A percentile compares a stretch with the other conserved stretches of the same genome.
Evolutionary conservation across 1,140 invertebrate genomes (phyloP).

Genomic region (Agrypnia vestita): DNA sequence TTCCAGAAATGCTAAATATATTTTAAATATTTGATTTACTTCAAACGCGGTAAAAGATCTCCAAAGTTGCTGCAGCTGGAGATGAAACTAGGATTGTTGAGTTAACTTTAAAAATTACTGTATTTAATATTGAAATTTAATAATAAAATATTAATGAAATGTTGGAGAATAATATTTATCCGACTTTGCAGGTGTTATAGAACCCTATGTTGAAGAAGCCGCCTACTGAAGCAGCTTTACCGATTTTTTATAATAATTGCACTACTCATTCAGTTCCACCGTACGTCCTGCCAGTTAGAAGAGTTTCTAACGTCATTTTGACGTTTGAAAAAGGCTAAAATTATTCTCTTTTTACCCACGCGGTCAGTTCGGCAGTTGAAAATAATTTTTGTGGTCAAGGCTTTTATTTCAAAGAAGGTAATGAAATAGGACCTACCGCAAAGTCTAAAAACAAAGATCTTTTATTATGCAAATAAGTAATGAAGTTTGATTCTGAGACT

Average conservation of each 20-base stretch:
- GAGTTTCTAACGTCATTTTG: constrained; percentile 14
- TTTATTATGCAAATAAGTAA: no score
- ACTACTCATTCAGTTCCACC: background rate
- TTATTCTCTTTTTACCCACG: constrained; percentile 9
- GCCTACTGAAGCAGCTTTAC: constrained; percentile 37
- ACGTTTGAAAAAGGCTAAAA: constrained; percentile 29
- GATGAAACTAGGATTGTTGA: no score
- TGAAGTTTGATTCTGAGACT: no score
- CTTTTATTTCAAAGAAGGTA: no score
- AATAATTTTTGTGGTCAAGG: background rate
- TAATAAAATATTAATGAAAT: background rate
- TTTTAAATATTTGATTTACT: no score
- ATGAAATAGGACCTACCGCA: no score
- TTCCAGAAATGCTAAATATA: no score
- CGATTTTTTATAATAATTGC: constrained; percentile 20
- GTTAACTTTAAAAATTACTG: no score
- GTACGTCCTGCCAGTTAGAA: background rate
- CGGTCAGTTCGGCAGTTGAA: constrained; percentile 15
- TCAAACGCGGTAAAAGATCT: no score
- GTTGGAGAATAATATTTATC: background rate
- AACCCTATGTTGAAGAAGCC: constrained; percentile 8
- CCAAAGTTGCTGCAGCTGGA: no score
- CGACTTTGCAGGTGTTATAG: background rate
- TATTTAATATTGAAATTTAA: no score
- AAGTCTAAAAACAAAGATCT: no score